Evolutionary conservation across 2,797 vertebrate genomes (phyloP).

Genomic region (Takifugu rubripes): DNA sequence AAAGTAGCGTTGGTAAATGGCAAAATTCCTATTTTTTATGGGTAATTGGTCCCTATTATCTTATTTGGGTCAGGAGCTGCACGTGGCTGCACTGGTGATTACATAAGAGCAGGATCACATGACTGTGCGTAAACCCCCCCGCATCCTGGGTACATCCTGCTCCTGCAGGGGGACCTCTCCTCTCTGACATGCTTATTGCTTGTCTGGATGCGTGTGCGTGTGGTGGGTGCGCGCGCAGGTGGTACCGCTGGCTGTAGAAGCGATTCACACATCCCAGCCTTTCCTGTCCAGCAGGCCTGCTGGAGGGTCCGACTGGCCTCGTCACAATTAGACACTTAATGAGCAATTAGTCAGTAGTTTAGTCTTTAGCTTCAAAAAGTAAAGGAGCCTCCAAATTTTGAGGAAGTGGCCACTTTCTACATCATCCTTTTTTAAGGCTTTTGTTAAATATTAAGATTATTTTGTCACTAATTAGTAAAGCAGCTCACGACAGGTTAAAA

Average conservation of each 20-base stretch:
- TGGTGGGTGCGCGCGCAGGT: constrained; percentile 8
- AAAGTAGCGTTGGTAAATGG: not conserved
- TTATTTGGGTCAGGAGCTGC: constrained; percentile 44
- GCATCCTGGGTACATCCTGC: constrained; percentile 46
- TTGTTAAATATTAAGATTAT: too few species aligned
- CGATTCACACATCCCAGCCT: too few species aligned
- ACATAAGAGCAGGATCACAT: constrained; percentile 61
- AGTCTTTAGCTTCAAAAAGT: too few species aligned
- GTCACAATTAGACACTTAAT: too few species aligned
- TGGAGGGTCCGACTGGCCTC: too few species aligned
- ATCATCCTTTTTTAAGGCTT: too few species aligned
- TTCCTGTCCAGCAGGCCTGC: too few species aligned
- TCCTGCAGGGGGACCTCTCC: constrained; percentile 42
- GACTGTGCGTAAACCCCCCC: constrained; percentile 35
- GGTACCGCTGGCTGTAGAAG: constrained; percentile 48
- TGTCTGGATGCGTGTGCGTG: constrained; percentile 11
- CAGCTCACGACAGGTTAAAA: too few species aligned
- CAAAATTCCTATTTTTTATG: not conserved
- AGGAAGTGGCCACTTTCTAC: too few species aligned
- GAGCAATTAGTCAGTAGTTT: too few species aligned
- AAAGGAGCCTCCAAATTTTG: too few species aligned
- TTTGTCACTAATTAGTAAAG: too few species aligned
- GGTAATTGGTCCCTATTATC: constrained; percentile 23
- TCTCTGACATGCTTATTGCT: constrained; percentile 43
- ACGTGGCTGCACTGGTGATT: constrained; percentile 51